Percentiles rank a stretch among this genome's conserved stretches.
phyloP scores from a whole-genome alignment of 1,140 invertebrate genomes.

The Drosophila busckii region DNA sequence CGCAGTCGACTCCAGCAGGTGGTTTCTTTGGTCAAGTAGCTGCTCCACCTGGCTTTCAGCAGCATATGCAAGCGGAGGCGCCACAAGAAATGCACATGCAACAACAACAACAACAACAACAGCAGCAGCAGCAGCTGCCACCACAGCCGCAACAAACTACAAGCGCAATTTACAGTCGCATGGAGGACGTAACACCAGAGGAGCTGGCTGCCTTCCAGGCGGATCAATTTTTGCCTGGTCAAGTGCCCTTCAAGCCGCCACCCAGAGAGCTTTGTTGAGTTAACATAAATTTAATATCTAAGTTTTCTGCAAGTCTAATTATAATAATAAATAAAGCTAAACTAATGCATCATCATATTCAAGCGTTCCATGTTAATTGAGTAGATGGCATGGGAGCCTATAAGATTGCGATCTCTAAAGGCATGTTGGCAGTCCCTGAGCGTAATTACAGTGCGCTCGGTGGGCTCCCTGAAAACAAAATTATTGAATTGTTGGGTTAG shows the following conservation, averaged over 20 bases:
- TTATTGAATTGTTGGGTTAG: background rate
- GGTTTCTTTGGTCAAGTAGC: slow-evolving; percentile 36
- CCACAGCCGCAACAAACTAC: slow-evolving; percentile 7
- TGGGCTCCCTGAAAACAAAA: slow-evolving; percentile 61
- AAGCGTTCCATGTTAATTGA: slow-evolving; percentile 82
- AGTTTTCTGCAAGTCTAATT: background rate
- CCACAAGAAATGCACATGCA: slow-evolving; percentile 14
- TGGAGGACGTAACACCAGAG: slow-evolving; percentile 52
- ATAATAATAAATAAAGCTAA: slow-evolving; percentile 13
- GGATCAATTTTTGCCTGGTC: slow-evolving; percentile 47
- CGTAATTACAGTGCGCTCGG: slow-evolving; percentile 78
- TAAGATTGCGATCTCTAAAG: slow-evolving; percentile 80
- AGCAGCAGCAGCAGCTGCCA: slow-evolving; percentile 5
- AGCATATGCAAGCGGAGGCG: slow-evolving; percentile 2
- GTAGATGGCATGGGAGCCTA: slow-evolving; percentile 82
- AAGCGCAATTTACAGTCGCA: slow-evolving; percentile 42
- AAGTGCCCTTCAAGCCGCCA: slow-evolving; percentile 63
- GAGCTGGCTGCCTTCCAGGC: slow-evolving; percentile 73
- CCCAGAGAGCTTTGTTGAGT: slow-evolving; percentile 57
- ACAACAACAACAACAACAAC: slow-evolving; percentile 16
- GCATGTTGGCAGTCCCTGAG: slow-evolving; percentile 81
- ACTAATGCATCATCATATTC: slow-evolving; percentile 80
- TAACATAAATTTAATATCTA: background rate
- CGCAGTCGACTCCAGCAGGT: slow-evolving; percentile 8
- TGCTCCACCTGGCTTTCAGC: slow-evolving; percentile 18